Conservation (phyloP, 2,113 vertebrate genomes). For the Cebus imitator region DNA sequence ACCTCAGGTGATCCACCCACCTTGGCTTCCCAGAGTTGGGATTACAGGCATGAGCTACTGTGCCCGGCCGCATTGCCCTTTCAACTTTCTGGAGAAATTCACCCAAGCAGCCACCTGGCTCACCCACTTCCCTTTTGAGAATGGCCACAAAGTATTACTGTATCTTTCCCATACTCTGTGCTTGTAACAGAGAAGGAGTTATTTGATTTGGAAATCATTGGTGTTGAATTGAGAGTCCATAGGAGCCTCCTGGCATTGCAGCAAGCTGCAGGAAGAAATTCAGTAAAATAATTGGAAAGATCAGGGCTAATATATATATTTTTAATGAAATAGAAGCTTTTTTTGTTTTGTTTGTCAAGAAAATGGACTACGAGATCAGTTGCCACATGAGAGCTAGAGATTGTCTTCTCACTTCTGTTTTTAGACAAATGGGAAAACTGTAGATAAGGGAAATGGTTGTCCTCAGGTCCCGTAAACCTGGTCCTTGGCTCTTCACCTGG, state of each 20-base stretch:
- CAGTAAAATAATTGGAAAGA: slow-evolving; percentile 24
- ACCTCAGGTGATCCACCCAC: not conserved
- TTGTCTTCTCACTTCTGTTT: not conserved
- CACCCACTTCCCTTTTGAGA: not conserved
- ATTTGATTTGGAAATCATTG: not conserved
- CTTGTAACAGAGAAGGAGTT: not conserved
- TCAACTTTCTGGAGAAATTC: not conserved
- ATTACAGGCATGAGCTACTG: not conserved
- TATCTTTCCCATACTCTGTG: not conserved
- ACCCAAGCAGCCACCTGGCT: not conserved
- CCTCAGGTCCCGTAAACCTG: not conserved
- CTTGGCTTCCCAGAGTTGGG: not conserved
- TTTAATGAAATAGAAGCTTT: not conserved
- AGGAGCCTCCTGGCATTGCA: not conserved
- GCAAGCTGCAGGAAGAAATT: not conserved
- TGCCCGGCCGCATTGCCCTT: not conserved
- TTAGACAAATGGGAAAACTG: not conserved
- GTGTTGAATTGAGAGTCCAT: not conserved
- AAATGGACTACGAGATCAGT: not conserved
- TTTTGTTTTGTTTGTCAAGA: not conserved
- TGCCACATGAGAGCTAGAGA: not conserved
- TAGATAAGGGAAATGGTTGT: not conserved
- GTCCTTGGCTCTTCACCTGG: not conserved
- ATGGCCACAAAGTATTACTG: not conserved
- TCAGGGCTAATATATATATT: not conserved